These are phyloP conservation scores for Periophthalmus modestus DNA, from an alignment of 2,113 vertebrate species.

Conservation along the genomic window DNA sequence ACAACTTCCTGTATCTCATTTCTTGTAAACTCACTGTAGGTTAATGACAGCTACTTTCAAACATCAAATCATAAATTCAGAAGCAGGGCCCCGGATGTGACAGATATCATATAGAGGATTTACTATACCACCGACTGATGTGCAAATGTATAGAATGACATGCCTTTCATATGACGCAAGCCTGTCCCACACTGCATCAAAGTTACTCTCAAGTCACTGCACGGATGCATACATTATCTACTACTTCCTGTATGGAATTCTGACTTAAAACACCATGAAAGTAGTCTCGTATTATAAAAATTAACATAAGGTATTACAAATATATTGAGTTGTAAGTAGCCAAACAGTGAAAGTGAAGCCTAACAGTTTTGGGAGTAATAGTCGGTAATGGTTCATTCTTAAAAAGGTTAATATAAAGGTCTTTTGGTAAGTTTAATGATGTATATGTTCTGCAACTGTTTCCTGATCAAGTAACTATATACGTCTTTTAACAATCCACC, in stretches of 20 bases:
- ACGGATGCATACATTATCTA: background rate
- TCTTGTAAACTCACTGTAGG: background rate
- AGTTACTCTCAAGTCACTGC: background rate
- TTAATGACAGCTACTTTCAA: background rate
- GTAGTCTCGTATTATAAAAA: background rate
- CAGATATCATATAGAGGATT: background rate
- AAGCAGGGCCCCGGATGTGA: background rate
- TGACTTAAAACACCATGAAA: background rate
- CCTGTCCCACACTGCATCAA: background rate
- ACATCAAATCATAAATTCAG: background rate
- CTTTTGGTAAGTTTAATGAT: background rate
- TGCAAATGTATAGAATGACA: slow-evolving; percentile 1
- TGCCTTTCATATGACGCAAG: background rate
- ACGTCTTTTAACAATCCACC: background rate
- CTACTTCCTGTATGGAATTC: background rate
- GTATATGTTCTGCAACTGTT: background rate
- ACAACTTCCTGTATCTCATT: background rate
- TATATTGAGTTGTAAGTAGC: no score
- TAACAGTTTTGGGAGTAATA: background rate
- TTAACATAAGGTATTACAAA: background rate
- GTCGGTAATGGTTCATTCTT: background rate
- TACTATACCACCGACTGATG: background rate
- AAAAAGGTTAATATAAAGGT: slow-evolving; percentile 1
- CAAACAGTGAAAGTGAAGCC: background rate
- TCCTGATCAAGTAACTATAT: background rate